These are phyloP conservation scores for Lottia scabra DNA, from an alignment of 2,888 invertebrate species.

Conservation along the genomic window DNA sequence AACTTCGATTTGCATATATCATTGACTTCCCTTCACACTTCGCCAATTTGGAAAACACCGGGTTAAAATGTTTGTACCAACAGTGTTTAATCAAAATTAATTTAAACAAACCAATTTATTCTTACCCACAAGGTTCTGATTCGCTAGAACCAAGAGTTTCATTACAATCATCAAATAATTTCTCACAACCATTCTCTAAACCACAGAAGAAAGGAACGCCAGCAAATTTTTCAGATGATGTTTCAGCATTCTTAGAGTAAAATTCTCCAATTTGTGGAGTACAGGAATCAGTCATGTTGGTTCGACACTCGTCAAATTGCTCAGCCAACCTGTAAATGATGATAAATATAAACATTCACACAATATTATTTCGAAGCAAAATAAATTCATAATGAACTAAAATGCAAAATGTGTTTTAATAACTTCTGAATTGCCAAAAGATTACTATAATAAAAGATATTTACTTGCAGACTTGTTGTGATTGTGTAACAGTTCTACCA, in stretches of 20 bases:
- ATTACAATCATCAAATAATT: constrained; percentile 2
- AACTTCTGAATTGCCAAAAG: not conserved
- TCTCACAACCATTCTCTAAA: not conserved
- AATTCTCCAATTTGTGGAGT: not conserved
- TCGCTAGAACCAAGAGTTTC: not conserved
- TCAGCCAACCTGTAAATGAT: not conserved
- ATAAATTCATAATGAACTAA: not conserved
- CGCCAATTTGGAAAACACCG: too few species aligned
- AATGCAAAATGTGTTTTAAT: not conserved
- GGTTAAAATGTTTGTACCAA: too few species aligned
- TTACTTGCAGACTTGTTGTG: not conserved
- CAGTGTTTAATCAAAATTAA: too few species aligned
- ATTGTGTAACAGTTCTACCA: not conserved
- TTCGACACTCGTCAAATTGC: not conserved
- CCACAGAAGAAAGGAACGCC: not conserved
- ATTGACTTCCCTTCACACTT: too few species aligned
- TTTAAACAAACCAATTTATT: too few species aligned
- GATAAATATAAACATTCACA: not conserved
- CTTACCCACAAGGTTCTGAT: not conserved
- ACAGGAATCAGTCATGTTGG: not conserved
- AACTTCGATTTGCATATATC: too few species aligned
- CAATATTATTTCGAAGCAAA: not conserved
- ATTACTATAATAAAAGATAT: not conserved
- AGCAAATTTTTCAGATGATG: not conserved
- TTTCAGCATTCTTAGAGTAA: not conserved